Base-by-base conservation (phyloP, 2,113 vertebrate species). In the Mellivora capensis region DNA sequence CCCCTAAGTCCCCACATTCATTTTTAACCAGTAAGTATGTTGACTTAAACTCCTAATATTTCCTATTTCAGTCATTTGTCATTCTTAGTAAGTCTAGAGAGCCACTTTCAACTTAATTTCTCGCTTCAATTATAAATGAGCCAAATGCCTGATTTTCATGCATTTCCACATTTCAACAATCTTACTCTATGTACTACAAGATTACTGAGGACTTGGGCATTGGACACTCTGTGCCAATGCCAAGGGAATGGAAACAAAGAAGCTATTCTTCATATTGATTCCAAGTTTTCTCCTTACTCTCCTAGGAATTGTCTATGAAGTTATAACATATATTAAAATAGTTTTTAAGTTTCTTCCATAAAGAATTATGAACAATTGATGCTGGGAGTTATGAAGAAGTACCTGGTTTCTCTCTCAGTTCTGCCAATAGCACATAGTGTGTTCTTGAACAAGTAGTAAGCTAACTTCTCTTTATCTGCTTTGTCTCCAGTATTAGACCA, bases 51-150 rank as follows among this genome's bases (percentile, higher is more conserved):
- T 92, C 64, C 42, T 89, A 94, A 76, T 77, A 94, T 90, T 82
- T 92, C 29, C 39, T 96, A 69, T 94, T 59, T 92, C 4, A 27
- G 27, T 94, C 83, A 95, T 76, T 91, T 81, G 91, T 89, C 83
- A 96, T 88, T 83, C 39, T 94, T 94, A 89, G 61, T 94, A 96
- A 91, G 47, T 89, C 57, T 76, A 76, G 72, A 84, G 79, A 76
- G 31, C 25, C 39, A 90, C 34, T 86, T 96, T 94, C 47, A 67
- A 85, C 84, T 89, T 94, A 81, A 91, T 59, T 96, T 89, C 47
- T 74, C 47, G 89, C 79, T 94, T 92, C 59, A 89, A n/a, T 94
- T 94, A 80, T 96, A 91, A 89, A 94, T 82, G 84, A 89, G 42
- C 76, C 88, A 96, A 94, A 96, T 86, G n/a, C 79, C 64, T 89